Conservation (phyloP, 1,140 invertebrate species). For the Brachionus rubens region DNA sequence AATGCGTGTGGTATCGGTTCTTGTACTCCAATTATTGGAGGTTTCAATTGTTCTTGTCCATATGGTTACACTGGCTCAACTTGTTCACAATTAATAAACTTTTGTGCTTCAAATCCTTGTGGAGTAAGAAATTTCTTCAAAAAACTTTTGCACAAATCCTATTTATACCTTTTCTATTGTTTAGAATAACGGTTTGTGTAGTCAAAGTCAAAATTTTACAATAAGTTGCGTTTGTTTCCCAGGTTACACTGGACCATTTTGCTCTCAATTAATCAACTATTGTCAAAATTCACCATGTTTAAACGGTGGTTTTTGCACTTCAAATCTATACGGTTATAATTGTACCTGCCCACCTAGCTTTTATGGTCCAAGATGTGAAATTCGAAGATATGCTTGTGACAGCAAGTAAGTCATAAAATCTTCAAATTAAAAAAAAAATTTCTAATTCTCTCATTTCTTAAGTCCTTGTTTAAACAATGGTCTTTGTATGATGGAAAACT, state of each 20-base stretch:
- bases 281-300: conserved; percentile 80
- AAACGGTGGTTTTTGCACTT: conserved; percentile 49
- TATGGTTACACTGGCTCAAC: conserved; percentile 63
- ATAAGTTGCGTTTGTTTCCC: conserved; percentile 47
- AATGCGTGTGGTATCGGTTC: conserved; percentile 36
- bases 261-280: conserved; percentile 86
- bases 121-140: neutral
- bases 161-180: neutral
- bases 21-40: conserved; percentile 45
- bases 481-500: neutral
- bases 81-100: conserved; percentile 76
- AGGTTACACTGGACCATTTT: conserved; percentile 59
- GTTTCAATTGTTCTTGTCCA: conserved; percentile 70
- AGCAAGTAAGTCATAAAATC: conserved; percentile 6
- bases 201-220: neutral
- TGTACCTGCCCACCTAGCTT: conserved; percentile 43
- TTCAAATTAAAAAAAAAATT: neutral
- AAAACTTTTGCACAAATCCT: neutral
- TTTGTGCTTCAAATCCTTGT: conserved; percentile 73
- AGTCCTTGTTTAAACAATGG: conserved; percentile 44
- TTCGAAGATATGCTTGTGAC: conserved; percentile 33
- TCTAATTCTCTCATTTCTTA: neutral
- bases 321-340: conserved; percentile 51
- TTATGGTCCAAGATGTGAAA: conserved; percentile 46
- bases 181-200: conserved; percentile 27